Conservation (phyloP, 2,113 vertebrate species). For the Andinoacara biseriatus region DNA sequence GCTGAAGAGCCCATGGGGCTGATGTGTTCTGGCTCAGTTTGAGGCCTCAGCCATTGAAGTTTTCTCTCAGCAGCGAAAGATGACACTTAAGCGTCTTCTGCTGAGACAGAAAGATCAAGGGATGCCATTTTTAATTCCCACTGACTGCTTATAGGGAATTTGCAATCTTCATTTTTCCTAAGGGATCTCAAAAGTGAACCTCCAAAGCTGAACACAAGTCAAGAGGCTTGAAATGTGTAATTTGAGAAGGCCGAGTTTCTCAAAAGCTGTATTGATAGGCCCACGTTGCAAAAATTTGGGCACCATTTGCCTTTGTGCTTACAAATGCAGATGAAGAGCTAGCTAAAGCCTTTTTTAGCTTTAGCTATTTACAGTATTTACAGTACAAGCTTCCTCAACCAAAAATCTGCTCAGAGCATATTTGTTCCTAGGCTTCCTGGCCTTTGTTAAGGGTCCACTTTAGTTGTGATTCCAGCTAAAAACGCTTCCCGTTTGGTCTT, state of each 20-base stretch:
- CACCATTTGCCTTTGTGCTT: background rate
- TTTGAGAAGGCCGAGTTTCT: background rate
- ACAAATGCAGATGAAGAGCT: background rate
- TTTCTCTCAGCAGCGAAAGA: background rate
- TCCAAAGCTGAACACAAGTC: background rate
- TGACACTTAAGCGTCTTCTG: background rate
- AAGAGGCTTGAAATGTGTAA: background rate
- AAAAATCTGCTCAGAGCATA: background rate
- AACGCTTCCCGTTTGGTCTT: background rate
- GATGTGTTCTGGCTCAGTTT: background rate
- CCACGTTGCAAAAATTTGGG: background rate
- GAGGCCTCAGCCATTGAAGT: background rate
- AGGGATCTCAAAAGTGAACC: background rate
- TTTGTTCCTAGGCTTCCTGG: too few relatives aligned
- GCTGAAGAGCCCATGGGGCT: background rate
- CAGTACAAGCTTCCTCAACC: background rate
- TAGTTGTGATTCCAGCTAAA: background rate
- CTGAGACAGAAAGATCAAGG: background rate
- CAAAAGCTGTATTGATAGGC: background rate
- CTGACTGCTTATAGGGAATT: background rate
- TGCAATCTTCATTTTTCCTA: background rate
- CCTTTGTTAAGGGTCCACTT: background rate
- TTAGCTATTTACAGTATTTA: background rate
- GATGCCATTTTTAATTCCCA: background rate
- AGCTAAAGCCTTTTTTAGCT: background rate